Conservation (phyloP, 2,888 invertebrate species). For the Acanthoscelides obtectus region DNA sequence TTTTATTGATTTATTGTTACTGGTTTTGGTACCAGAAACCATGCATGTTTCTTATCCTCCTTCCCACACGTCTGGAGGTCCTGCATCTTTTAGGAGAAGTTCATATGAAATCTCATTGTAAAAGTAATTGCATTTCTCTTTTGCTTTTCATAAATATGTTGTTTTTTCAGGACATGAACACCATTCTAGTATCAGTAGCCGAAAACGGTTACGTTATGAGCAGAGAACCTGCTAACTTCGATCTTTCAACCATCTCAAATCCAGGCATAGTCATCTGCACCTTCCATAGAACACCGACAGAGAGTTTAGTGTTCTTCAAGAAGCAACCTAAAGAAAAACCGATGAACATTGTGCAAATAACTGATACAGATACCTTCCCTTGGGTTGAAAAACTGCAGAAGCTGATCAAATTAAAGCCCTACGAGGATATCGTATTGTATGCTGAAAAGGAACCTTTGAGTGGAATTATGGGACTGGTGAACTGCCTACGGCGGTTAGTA, state of each 20-base stretch:
- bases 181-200: slow-evolving; percentile 28
- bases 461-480: slow-evolving; percentile 76
- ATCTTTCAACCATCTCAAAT: slow-evolving; percentile 21
- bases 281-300: slow-evolving; percentile 49
- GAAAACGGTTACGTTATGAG: slow-evolving; percentile 60
- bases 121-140: no score
- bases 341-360: slow-evolving; percentile 49
- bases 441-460: slow-evolving; percentile 62
- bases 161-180: slow-evolving; percentile 21
- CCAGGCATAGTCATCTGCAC: slow-evolving; percentile 40
- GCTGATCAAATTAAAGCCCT: slow-evolving; percentile 41
- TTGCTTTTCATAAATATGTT: no score
- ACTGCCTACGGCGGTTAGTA: slow-evolving; percentile 54
- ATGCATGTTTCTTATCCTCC: no score
- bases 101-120: no score
- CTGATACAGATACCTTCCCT: slow-evolving; percentile 9
- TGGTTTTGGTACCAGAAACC: no score
- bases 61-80: no score
- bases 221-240: slow-evolving; percentile 53
- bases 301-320: slow-evolving; percentile 53
- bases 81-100: no score
- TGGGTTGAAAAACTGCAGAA: slow-evolving; percentile 53
- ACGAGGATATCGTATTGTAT: slow-evolving; percentile 54
- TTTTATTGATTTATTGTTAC: no score
- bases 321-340: slow-evolving; percentile 38